phyloP scores from a whole-genome alignment of 2,888 invertebrate species.

The Blomia tropicalis region DNA sequence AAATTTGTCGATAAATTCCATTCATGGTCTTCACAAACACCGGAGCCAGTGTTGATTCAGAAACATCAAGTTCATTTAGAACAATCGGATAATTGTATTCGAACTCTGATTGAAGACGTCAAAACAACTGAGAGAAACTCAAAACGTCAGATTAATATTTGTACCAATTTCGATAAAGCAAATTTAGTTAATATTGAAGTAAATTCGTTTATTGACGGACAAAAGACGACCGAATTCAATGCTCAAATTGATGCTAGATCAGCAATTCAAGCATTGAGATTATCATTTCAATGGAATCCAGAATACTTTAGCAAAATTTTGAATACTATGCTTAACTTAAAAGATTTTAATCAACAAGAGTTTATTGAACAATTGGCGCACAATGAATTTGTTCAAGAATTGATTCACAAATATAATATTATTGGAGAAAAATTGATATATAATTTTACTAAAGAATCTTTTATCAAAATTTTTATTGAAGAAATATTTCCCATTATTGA shows the following conservation, averaged over 20 bases:
- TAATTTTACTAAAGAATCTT: background rate
- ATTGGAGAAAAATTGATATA: background rate
- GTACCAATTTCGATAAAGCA: background rate
- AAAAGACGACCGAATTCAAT: constrained; percentile 8
- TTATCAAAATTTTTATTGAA: background rate
- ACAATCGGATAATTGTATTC: background rate
- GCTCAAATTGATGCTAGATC: background rate
- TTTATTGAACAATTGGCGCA: background rate
- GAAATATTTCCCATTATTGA: background rate
- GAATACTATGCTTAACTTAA: background rate
- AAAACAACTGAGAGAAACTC: background rate
- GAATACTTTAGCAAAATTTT: background rate
- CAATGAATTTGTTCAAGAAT: background rate
- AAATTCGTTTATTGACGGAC: background rate
- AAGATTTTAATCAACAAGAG: background rate
- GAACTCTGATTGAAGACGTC: background rate
- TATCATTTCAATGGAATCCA: background rate
- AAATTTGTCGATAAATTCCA: background rate
- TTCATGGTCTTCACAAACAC: background rate
- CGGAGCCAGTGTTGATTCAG: background rate
- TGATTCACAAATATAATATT: background rate
- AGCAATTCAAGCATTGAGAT: background rate
- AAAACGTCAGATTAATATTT: background rate
- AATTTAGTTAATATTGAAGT: background rate
- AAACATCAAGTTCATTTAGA: constrained; percentile 4